Evolutionary conservation across 2,888 invertebrate species (phyloP), one percentile per base, ranked within the genome.

Genomic region (Mesopsocus fuscifrons): DNA sequence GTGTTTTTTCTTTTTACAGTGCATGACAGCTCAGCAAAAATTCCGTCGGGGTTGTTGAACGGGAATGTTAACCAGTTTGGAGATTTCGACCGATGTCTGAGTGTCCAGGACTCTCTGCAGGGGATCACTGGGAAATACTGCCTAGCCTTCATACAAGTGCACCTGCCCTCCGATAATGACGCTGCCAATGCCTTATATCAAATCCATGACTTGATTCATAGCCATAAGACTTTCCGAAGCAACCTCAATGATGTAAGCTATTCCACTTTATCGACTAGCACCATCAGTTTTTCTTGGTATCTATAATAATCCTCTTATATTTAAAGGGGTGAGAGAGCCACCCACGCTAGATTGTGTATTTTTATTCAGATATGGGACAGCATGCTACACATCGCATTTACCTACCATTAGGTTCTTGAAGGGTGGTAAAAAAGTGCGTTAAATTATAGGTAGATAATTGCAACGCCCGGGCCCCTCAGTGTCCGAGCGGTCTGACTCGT

Each of bases 21-120:
- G 74, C 70, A 74, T 54, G 77, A 78, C 56, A 71, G 77, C n/a
- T 71, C 74, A 2, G 77, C 75, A 2, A 77, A 77, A 57, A 64
- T 72, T 4, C 72, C 77, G 1, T 68, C 77, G 1, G 77, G 77
- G 23, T 65, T 77, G 34, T 57, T 78, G 16, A 74, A 67, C 51
- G 77, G 77, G 8, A 77, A 77, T 51, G 68, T 69, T 4, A 76
- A 77, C 60, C 77, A 77, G 51, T 71, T 71, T 41, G 77, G 78
- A 0, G 76, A 78, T 59, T 77, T 71, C 51, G 76, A 77, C 58
- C 72, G 76, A 54, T 77, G 77, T 54, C 59, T 77, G 23, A 53
- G 57, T 5, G 45, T 34, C 11, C 17, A 34, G n/a, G 34, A 46
- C 23, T 34, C 45, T 2, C 55, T 55, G 33, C 65, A 63, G 1